These are phyloP conservation scores for Sinocyclocheilus rhinocerous DNA, from an alignment of 2,113 vertebrate species.

Conservation along the genomic window DNA sequence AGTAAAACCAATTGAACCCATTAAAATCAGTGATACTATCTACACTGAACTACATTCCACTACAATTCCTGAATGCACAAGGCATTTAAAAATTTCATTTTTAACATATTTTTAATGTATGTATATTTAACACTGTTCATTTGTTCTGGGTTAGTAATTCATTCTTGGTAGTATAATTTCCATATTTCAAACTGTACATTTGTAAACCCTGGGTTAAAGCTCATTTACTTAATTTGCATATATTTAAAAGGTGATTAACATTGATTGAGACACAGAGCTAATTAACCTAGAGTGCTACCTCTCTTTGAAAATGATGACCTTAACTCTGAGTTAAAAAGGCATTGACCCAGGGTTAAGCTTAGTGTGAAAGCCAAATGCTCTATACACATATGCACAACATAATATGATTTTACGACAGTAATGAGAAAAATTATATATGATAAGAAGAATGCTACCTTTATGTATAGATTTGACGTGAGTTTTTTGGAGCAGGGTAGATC, in stretches of 20 bases:
- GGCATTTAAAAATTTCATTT: too few species aligned
- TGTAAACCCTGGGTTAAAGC: background rate
- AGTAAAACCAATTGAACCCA: background rate
- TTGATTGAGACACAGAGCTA: background rate
- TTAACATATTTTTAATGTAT: too few species aligned
- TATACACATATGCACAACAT: background rate
- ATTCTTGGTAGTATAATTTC: background rate
- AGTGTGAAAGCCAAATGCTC: background rate
- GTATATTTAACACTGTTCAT: background rate
- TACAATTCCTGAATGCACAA: too few species aligned
- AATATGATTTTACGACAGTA: background rate
- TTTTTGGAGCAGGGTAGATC: constrained; percentile 40
- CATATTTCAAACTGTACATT: constrained; percentile 4
- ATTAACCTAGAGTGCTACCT: background rate
- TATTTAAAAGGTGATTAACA: background rate
- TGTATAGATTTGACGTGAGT: constrained; percentile 54
- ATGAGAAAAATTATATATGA: background rate
- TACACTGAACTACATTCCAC: too few species aligned
- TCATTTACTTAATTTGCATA: background rate
- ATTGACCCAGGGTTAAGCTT: background rate
- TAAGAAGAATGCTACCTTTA: background rate
- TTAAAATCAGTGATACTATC: too few species aligned
- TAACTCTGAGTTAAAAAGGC: background rate
- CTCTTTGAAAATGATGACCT: background rate
- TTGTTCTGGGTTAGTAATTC: background rate